Evolutionary conservation across 2,888 invertebrate genomes (phyloP), one percentile per base, ranked within the genome.

Genomic region (Cheilosia grossa): DNA sequence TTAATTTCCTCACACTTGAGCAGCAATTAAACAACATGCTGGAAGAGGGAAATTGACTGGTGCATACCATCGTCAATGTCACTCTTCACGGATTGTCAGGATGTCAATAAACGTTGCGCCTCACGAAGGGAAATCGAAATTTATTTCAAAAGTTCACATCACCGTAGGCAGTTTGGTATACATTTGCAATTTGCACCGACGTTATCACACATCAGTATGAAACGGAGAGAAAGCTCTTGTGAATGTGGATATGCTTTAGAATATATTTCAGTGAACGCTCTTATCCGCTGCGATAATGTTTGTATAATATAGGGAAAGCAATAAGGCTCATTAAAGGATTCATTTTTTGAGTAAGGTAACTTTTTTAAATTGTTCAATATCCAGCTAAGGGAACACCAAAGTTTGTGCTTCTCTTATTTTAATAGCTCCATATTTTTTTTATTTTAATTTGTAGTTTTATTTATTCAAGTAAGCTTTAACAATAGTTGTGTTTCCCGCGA

Each of bases 1-100:
- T 73, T 63, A 82, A 82, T 82, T 82, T 82, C 72, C 82, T 67
- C 56, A 27, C 40, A 19, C n/a, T 78, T 67, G 27, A 58, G 54
- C 61, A 61, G 78, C 73, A 82, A 78, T 82, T 78, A 73, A 78
- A 61, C 40, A 40, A 21, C 17, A 3, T 47, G 10, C 21, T 27
- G 21, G 24, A 24, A 30, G 37, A 19, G 75, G 66, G 40, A 51
- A 75, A 75, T 75, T 64, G 58, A 51, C 59, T 67, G 54, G 64
- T 47, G 53, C 30, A 63, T 15, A 63, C 33, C 54, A 44, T 47
- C 44, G 44, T 44, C 37, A 72, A 72, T 53, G 61, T 61, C 33
- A 53, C 27, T 61, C 51, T 61, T 49, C 37, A 2, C 56, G 9
- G 9, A 51, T 40, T 19, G 9, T 44, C 15, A 37, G 10, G 21